phyloP scores from a whole-genome alignment of 2,797 vertebrate species.

The Acipenser oxyrinchus region DNA sequence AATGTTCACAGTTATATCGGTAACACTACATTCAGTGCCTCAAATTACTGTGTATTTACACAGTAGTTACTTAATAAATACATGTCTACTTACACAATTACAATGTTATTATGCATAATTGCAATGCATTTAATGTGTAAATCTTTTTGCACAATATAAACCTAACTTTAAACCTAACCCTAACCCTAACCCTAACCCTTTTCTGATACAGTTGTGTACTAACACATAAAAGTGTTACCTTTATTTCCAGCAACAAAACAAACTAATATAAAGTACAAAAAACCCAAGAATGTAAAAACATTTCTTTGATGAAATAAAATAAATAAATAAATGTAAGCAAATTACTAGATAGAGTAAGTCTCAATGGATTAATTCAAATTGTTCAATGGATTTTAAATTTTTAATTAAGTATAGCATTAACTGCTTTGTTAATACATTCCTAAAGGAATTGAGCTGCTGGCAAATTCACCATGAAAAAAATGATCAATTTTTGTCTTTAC shows the following conservation, averaged over 20 bases:
- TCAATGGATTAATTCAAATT: conserved; percentile 69
- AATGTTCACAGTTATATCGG: background rate
- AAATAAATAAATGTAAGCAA: conserved; percentile 43
- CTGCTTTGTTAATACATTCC: conserved; percentile 66
- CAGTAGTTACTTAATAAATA: too few relatives aligned
- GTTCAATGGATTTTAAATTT: conserved; percentile 65
- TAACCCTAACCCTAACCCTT: too few relatives aligned
- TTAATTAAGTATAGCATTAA: conserved; percentile 72
- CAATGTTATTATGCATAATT: too few relatives aligned
- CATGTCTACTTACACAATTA: too few relatives aligned
- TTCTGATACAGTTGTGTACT: too few relatives aligned
- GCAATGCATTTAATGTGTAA: too few relatives aligned
- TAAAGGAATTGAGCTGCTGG: conserved; percentile 59
- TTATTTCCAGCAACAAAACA: conserved; percentile 2
- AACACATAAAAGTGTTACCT: too few relatives aligned
- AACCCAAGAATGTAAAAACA: background rate
- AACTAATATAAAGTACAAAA: background rate
- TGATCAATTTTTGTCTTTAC: conserved; percentile 51
- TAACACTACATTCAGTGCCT: too few relatives aligned
- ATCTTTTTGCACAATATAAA: too few relatives aligned
- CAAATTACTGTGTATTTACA: too few relatives aligned
- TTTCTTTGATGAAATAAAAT: conserved; percentile 37
- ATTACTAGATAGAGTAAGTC: conserved; percentile 57
- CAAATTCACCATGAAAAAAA: conserved; percentile 55
- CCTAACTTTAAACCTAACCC: too few relatives aligned